Base-by-base conservation (phyloP, 1,140 invertebrate genomes). In the Paramacrobiotus metropolitanus region DNA sequence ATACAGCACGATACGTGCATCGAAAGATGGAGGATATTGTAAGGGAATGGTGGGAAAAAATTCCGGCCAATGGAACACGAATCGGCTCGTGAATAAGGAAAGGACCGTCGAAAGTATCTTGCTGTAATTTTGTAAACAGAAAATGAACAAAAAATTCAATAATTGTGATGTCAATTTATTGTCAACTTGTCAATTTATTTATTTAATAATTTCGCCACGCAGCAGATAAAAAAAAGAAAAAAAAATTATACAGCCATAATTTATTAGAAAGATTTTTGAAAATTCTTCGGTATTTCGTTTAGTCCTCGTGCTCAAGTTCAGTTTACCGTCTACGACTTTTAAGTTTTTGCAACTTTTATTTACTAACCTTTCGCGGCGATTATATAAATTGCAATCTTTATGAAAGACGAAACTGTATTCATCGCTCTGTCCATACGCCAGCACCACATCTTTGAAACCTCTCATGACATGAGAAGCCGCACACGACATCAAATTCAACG, bases 401-500 rank as follows among this genome's bases (percentile, higher is more conserved):
- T 70, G 68, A 66, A 94, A 85, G 2, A 96, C 79, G 76, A 97
- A 96, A 60, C 89, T 94, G 71, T 87, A 97, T 72, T 97, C 92
- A 73, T 97, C 92, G 75, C 90, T 94, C 73, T 96, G 87, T 18
- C 92, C 92, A 73, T 86, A 96, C 2, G 81, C 80, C 40, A 96
- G 65, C 21, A 84, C 75, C 62, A 95, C 80, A 65, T 95, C 89
- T 66, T 82, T 81, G 63, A 87, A 88, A 67, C 92, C 83, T 66
- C 81, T 76, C 80, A 97, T 83, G 0, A 96, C 88, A 55, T 69
- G 71, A 45, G 77, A 77, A 1, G 90, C 92, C 9, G 86, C 81
- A 64, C 79, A 79, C 65, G 84, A 90, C 91, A 96, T 96, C 24
- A 96, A 73, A 65, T 81, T 76, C 1, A 96, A 74, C 3, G 83